Conservation (phyloP, 2,797 vertebrate species). For the Prionace glauca region DNA sequence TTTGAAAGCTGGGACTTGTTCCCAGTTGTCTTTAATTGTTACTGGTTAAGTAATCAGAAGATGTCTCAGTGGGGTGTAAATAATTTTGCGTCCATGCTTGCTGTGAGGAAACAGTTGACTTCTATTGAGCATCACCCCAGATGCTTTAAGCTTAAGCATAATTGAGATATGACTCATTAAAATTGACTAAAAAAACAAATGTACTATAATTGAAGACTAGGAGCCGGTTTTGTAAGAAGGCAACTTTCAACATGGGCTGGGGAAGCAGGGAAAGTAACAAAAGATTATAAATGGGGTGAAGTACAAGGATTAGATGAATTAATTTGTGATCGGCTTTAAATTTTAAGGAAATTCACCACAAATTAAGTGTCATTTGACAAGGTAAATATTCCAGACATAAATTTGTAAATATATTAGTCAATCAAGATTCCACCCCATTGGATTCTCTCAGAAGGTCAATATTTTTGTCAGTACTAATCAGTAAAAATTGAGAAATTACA, state of each 20-base stretch:
- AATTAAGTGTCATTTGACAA: not conserved
- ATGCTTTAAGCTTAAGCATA: not conserved
- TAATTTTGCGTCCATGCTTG: not conserved
- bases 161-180: not conserved
- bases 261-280: not conserved
- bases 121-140: not conserved
- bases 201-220: not conserved
- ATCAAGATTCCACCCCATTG: not conserved
- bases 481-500: not conserved
- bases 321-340: not conserved
- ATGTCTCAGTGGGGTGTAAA: not conserved
- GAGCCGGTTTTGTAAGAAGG: not conserved
- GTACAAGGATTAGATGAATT: not conserved
- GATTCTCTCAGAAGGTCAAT: not conserved
- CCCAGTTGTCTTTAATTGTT: not conserved
- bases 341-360: not conserved
- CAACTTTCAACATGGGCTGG: not conserved
- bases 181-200: no score
- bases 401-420: not conserved
- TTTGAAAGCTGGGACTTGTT: not conserved
- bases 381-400: not conserved
- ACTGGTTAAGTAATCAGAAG: not conserved
- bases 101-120: not conserved
- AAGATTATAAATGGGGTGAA: not conserved
- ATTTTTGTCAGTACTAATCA: not conserved